Evolutionary conservation across 2,888 invertebrate genomes (phyloP), one percentile per base, ranked within the genome.

Genomic region (Euclidia mi): DNA sequence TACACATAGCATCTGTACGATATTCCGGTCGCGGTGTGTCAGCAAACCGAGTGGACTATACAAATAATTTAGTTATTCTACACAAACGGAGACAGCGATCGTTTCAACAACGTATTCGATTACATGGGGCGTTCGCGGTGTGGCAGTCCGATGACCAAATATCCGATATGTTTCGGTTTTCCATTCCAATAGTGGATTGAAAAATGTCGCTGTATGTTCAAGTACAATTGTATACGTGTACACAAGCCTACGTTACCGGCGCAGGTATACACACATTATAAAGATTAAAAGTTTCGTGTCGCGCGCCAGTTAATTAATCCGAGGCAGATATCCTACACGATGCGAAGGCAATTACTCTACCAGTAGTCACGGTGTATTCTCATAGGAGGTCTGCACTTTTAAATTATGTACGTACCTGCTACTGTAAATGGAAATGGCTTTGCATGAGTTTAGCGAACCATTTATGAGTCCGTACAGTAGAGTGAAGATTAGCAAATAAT

Each of bases 301-400:
- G 77, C 74, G 59, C 79, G 72, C 79, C 67, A 80, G 84, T 85
- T 91, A 90, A 90, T 91, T 90, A 90, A 87, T 84, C 83, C 81
- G 76, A 72, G 81, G 77, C 71, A 79, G 78, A 80, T 82, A 79
- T 76, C 72, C 76, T 66, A 70, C 68, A 78, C 84, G 81, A 80
- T 79, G 83, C 78, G 81, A 79, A 85, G 82, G 82, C 86, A 85
- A 88, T 87, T 87, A 87, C 88, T 87, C 81, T 74, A 75, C 76
- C 71, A 74, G 79, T 70, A 84, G 80, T 82, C 79, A 79, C 78
- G 76, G 70, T 77, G 76, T 83, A 84, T 82, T 85, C 89, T 81
- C 87, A 68, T 60, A 82, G 85, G 88, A 70, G 62, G 68, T 63
- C 60, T 67, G 73, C 75, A 65, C 74, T 82, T 81, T 82, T 73